Conservation (phyloP, 2,888 invertebrate genomes). For the Eremobia ochroleuca region DNA sequence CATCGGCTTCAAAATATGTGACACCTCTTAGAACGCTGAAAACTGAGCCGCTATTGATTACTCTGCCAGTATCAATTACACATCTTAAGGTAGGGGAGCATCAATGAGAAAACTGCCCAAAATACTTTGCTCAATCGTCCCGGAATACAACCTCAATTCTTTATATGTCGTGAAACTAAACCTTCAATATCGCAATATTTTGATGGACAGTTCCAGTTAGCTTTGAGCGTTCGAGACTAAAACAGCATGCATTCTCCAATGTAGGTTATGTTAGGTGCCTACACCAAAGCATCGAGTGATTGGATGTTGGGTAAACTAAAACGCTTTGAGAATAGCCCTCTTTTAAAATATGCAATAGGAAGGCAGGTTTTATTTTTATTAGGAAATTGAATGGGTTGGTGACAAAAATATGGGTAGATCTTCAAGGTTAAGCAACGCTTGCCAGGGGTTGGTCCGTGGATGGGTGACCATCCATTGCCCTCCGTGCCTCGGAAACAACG, state of each 20-base stretch:
- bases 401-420: background rate
- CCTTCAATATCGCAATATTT: conserved; percentile 6
- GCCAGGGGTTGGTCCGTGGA: background rate
- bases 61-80: no score
- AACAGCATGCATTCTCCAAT: conserved; percentile 19
- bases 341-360: background rate
- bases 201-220: conserved; percentile 35
- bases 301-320: conserved; percentile 11
- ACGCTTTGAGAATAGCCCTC: background rate
- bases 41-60: no score
- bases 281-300: conserved; percentile 3
- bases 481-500: background rate
- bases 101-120: background rate
- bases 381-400: background rate
- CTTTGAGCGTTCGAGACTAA: conserved; percentile 8
- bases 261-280: conserved; percentile 4
- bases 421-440: background rate
- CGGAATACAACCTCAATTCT: background rate
- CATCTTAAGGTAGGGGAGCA: no score
- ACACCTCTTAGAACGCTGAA: no score
- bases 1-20: no score
- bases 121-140: background rate
- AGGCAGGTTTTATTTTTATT: background rate
- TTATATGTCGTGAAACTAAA: background rate
- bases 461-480: background rate